A percentile compares a stretch with the other conserved stretches of the same genome.
phyloP scores from a whole-genome alignment of 2,113 vertebrate genomes.

The Myotis davidii region DNA sequence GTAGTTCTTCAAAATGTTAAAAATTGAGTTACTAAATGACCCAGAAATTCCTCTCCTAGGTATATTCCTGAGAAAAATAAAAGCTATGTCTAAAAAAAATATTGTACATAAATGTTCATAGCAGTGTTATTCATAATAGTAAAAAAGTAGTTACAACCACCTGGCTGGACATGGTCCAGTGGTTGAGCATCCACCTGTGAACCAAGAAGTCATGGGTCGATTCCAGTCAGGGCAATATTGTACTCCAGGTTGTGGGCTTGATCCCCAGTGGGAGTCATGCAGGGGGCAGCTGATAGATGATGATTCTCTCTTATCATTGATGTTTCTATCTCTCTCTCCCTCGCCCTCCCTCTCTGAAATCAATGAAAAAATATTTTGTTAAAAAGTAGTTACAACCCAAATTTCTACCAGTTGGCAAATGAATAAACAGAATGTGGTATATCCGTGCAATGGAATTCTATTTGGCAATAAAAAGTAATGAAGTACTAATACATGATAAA shows the following conservation, averaged over 20 bases:
- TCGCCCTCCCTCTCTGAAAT: too few species aligned
- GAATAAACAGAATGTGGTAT: background rate
- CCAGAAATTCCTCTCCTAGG: constrained; percentile 9
- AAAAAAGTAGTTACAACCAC: background rate
- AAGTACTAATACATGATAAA: background rate
- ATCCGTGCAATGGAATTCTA: background rate
- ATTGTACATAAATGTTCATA: background rate
- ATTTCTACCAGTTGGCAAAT: constrained; percentile 14
- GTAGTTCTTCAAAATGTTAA: constrained; percentile 32
- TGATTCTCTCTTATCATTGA: too few species aligned
- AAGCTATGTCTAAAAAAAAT: background rate
- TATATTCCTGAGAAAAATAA: background rate
- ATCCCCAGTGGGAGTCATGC: too few species aligned
- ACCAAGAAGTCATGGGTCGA: too few species aligned
- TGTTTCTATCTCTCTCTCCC: too few species aligned
- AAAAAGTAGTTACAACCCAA: background rate
- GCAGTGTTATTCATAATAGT: background rate
- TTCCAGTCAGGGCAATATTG: too few species aligned
- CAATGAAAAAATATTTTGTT: too few species aligned
- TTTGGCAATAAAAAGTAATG: constrained; percentile 7
- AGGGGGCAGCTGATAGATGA: too few species aligned
- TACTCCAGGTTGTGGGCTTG: too few species aligned
- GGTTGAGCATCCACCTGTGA: too few species aligned
- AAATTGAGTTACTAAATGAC: background rate
- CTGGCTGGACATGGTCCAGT: too few species aligned